phyloP scores from a whole-genome alignment of 2,797 vertebrate genomes.

The Fringilla coelebs region DNA sequence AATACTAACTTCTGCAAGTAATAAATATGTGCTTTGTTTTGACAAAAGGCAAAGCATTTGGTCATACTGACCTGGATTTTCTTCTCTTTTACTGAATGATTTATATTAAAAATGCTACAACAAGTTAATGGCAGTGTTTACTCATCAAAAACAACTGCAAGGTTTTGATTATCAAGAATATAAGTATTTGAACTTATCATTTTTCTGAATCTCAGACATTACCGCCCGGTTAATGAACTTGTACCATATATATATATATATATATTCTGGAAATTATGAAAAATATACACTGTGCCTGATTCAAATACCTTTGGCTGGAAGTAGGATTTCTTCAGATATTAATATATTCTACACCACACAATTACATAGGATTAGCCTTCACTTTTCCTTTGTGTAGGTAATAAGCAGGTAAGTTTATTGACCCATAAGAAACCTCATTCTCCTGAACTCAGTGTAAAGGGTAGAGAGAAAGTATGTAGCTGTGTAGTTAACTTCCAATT shows the following conservation, averaged over 20 bases:
- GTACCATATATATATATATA: background rate
- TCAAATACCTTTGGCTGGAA: background rate
- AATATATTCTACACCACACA: background rate
- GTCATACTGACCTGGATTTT: background rate
- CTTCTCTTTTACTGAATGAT: background rate
- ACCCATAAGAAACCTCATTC: constrained; percentile 16
- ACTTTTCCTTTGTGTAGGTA: background rate
- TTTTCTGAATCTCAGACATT: background rate
- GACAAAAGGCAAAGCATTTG: background rate
- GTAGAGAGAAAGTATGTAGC: constrained; percentile 24
- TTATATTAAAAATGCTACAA: background rate
- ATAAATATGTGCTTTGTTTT: background rate
- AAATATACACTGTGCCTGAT: background rate
- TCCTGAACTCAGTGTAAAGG: constrained; percentile 22
- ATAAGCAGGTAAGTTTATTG: constrained; percentile 49
- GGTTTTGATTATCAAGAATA: background rate
- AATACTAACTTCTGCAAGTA: background rate
- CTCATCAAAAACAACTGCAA: background rate
- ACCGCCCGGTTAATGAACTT: background rate
- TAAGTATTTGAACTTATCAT: background rate
- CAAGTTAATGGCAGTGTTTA: background rate
- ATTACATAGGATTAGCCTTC: background rate
- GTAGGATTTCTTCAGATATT: background rate
- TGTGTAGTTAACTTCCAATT: constrained; percentile 68
- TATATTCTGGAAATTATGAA: background rate